Conservation (phyloP, 1,140 invertebrate genomes). For the Monochamus saltuarius region DNA sequence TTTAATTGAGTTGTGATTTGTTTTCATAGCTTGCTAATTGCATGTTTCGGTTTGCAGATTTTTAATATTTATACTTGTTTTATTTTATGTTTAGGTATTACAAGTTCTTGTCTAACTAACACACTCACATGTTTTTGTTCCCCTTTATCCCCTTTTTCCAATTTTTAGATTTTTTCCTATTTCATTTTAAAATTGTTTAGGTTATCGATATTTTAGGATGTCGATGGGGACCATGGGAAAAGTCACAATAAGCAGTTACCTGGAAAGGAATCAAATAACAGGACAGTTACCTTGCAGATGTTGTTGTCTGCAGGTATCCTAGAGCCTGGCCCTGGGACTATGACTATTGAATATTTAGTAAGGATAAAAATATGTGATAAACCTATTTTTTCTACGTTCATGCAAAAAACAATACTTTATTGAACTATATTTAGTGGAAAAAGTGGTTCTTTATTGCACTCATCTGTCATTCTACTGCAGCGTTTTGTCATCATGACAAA, state of each 20-base stretch:
- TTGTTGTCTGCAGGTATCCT: constrained; percentile 78
- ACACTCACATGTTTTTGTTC: constrained; percentile 3
- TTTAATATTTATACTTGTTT: constrained; percentile 1
- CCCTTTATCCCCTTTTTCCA: not conserved
- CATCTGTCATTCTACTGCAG: too few relatives aligned
- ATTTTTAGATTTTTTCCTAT: not conserved
- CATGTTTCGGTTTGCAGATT: not conserved
- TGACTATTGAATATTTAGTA: constrained; percentile 88
- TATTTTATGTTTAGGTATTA: constrained; percentile 1
- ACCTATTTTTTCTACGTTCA: too few relatives aligned
- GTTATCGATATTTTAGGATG: constrained; percentile 52
- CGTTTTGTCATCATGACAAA: too few relatives aligned
- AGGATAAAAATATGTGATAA: constrained; percentile 15
- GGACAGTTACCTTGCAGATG: constrained; percentile 82
- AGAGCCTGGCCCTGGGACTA: constrained; percentile 73
- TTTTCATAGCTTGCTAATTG: constrained; percentile 14
- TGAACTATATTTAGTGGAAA: too few relatives aligned
- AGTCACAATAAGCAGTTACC: constrained; percentile 22
- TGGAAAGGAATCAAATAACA: constrained; percentile 56
- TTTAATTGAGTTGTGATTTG: constrained; percentile 19
- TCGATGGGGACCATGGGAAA: constrained; percentile 50
- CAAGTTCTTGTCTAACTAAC: constrained; percentile 13
- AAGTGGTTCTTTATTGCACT: too few relatives aligned
- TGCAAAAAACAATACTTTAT: too few relatives aligned
- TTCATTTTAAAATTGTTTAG: not conserved